Conservation (phyloP, 2,113 vertebrate genomes). For the Synodontis membranacea region DNA sequence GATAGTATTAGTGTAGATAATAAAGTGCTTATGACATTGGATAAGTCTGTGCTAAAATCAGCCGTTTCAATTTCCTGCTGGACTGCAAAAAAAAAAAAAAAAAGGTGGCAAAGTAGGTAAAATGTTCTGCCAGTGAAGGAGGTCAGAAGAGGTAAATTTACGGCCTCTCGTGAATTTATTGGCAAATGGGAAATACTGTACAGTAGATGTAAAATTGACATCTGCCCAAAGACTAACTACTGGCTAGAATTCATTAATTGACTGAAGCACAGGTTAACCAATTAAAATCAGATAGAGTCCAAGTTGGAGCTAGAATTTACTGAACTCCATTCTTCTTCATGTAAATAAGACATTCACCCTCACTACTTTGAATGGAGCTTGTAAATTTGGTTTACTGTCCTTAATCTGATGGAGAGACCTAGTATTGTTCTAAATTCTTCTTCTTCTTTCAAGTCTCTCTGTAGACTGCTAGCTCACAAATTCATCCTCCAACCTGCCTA, state of each 20-base stretch:
- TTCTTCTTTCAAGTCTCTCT: too few species aligned
- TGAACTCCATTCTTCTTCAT: neutral
- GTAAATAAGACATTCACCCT: neutral
- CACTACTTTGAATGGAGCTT: neutral
- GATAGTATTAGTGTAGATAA: slow-evolving; percentile 26
- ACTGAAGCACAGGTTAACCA: neutral
- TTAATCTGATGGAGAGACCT: neutral
- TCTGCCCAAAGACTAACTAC: neutral
- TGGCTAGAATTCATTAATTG: neutral
- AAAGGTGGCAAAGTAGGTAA: slow-evolving; percentile 35
- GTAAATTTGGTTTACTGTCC: neutral
- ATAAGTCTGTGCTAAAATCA: slow-evolving; percentile 29
- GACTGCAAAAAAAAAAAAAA: too few species aligned
- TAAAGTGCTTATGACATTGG: slow-evolving; percentile 29
- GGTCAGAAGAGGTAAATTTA: neutral
- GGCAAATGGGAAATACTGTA: neutral
- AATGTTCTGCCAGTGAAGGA: slow-evolving; percentile 18
- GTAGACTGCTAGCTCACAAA: neutral
- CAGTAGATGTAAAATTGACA: neutral
- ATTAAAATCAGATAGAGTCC: neutral
- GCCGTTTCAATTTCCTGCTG: slow-evolving; percentile 27
- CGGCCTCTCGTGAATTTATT: neutral
- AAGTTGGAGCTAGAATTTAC: neutral
- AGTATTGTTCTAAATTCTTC: neutral
- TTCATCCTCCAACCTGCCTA: neutral